Conservation (phyloP, 2,888 invertebrate species). For the Diaphora mendica region DNA sequence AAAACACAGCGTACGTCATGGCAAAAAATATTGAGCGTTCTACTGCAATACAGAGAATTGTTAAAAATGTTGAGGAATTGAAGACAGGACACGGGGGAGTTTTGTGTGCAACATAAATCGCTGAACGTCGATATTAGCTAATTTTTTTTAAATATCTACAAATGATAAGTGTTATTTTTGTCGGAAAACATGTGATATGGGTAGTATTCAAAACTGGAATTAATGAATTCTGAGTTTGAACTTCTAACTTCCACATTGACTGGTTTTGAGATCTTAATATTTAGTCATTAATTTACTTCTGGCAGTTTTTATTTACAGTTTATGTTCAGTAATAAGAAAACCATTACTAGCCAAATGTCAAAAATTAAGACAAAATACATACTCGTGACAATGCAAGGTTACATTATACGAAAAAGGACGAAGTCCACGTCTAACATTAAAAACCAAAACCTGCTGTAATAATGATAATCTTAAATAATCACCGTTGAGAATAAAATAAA, state of each 20-base stretch:
- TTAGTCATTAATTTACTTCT: no score
- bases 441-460: no score
- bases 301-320: no score
- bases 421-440: no score
- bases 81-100: conserved; percentile 5
- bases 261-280: no score
- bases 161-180: neutral
- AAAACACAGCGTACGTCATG: conserved; percentile 7
- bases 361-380: no score
- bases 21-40: conserved; percentile 11
- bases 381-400: no score
- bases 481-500: neutral
- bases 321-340: neutral
- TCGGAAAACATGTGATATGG: neutral
- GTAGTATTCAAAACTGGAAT: neutral
- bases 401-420: no score
- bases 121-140: conserved; percentile 6
- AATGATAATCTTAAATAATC: neutral
- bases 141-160: neutral
- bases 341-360: neutral
- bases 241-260: no score
- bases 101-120: conserved; percentile 11
- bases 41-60: neutral
- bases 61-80: conserved; percentile 5
- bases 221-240: neutral